A percentile compares a stretch with the other conserved stretches of the same genome.
Evolutionary conservation across 2,113 vertebrate genomes (phyloP).

Genomic region (Mustelus asterias): DNA sequence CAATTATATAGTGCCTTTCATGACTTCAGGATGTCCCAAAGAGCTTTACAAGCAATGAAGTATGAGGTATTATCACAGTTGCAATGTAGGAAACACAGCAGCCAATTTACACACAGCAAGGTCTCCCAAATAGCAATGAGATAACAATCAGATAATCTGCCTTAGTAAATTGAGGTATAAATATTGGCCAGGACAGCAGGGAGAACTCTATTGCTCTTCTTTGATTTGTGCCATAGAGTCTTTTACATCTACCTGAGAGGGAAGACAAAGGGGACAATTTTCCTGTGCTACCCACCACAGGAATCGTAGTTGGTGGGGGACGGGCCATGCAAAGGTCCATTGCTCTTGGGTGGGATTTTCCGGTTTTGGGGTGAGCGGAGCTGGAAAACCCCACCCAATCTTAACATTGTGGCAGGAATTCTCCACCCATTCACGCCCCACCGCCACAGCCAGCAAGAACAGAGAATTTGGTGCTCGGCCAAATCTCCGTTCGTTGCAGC

Average conservation of each 20-base stretch:
- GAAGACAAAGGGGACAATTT: not conserved
- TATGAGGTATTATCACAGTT: not conserved
- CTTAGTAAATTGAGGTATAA: not conserved
- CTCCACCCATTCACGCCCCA: too few species aligned
- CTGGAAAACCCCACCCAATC: too few species aligned
- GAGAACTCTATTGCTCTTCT: not conserved
- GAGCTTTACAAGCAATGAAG: not conserved
- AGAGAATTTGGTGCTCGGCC: too few species aligned
- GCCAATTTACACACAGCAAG: not conserved
- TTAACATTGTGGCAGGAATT: too few species aligned
- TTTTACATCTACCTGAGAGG: not conserved
- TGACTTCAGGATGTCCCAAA: not conserved
- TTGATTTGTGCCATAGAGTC: not conserved
- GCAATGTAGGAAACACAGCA: not conserved
- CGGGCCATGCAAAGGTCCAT: too few species aligned
- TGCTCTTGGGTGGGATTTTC: too few species aligned
- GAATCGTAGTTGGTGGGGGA: too few species aligned
- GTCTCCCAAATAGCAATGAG: not conserved
- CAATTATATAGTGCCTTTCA: not conserved
- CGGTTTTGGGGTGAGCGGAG: too few species aligned
- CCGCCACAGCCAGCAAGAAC: too few species aligned
- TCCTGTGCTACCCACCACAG: too few species aligned
- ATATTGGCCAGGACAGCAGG: not conserved
- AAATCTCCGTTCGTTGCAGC: too few species aligned
- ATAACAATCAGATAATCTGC: not conserved